Evolutionary conservation across 2,113 vertebrate genomes (phyloP).

Genomic region (Megaceryle maxima): DNA sequence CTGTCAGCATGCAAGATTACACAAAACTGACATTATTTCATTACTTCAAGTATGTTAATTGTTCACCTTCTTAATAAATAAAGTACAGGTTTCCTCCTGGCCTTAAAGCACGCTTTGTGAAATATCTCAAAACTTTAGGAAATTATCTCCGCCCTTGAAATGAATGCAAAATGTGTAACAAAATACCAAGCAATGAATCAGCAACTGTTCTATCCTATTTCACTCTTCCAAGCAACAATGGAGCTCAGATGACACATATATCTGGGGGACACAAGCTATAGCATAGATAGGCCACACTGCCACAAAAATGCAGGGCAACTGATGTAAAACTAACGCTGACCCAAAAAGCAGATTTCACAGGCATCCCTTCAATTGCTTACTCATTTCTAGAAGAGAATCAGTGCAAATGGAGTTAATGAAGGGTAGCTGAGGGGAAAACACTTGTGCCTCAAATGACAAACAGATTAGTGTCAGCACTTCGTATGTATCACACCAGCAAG

Average conservation of each 20-base stretch:
- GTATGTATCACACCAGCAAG: not conserved
- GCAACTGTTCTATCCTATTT: not conserved
- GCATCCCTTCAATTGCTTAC: constrained; percentile 34
- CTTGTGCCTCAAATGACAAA: not conserved
- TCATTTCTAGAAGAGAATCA: constrained; percentile 33
- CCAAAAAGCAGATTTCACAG: constrained; percentile 24
- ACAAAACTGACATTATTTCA: not conserved
- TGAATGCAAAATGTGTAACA: not conserved
- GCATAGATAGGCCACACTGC: not conserved
- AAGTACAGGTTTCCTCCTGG: not conserved
- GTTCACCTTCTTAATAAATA: not conserved
- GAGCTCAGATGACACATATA: not conserved
- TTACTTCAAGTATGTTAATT: constrained; percentile 25
- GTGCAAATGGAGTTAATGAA: constrained; percentile 28
- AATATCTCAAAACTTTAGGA: not conserved
- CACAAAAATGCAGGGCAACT: constrained; percentile 11
- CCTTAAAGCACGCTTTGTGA: not conserved
- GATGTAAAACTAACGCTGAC: not conserved
- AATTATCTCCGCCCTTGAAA: not conserved
- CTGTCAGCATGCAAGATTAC: not conserved
- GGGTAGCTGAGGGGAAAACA: constrained; percentile 1
- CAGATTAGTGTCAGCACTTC: not conserved
- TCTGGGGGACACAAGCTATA: constrained; percentile 15
- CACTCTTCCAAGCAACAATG: not conserved
- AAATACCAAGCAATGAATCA: not conserved